phyloP scores from a whole-genome alignment of 1,140 invertebrate species.

The Brachystomella parvula region DNA sequence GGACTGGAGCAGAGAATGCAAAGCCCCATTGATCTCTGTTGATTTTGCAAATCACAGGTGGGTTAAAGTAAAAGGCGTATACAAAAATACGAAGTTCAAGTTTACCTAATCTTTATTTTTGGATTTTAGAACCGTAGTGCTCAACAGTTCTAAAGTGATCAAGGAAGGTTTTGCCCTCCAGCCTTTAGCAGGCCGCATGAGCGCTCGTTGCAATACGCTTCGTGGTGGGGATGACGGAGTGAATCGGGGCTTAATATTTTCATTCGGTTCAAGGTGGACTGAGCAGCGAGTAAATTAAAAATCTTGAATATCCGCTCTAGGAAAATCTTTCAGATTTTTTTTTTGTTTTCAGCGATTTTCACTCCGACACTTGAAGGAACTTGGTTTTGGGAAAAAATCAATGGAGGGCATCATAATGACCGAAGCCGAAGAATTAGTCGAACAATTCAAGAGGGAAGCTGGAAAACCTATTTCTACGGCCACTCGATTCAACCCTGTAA shows the following conservation, averaged over 20 bases:
- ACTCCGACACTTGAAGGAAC: conserved; percentile 59
- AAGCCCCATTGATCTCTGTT: not conserved
- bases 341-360: too few relatives aligned
- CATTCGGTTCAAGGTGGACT: not conserved
- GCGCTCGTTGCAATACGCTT: not conserved
- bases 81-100: too few relatives aligned
- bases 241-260: not conserved
- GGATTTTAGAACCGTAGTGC: not conserved
- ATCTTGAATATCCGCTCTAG: too few relatives aligned
- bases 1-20: not conserved
- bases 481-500: conserved; percentile 10
- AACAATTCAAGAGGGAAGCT: not conserved
- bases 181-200: not conserved
- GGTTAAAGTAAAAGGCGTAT: not conserved
- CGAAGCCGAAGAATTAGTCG: not conserved
- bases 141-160: conserved; percentile 5
- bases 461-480: not conserved
- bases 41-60: not conserved
- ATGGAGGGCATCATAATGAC: not conserved
- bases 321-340: too few relatives aligned
- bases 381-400: conserved; percentile 57
- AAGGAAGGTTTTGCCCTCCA: not conserved
- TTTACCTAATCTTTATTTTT: not conserved
- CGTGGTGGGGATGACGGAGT: not conserved
- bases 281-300: too few relatives aligned